Conservation (phyloP, 2,797 vertebrate species). For the Sebastes miniatus region DNA sequence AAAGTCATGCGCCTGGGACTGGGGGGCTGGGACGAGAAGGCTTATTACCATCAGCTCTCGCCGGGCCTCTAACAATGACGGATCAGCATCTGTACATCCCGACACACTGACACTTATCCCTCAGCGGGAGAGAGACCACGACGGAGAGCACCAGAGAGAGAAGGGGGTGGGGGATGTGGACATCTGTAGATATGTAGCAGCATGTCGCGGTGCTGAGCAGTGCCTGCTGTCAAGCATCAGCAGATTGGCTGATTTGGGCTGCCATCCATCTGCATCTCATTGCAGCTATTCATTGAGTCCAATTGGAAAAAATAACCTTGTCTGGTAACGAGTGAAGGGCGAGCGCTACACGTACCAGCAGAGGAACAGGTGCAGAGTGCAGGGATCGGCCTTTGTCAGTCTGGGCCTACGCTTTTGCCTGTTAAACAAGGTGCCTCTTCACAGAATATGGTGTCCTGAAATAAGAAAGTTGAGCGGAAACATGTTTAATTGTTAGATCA, state of each 20-base stretch:
- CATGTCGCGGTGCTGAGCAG: conserved; percentile 32
- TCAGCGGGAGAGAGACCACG: conserved; percentile 20
- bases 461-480: neutral
- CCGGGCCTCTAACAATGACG: conserved; percentile 73
- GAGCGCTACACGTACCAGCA: neutral
- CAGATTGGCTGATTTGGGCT: conserved; percentile 46
- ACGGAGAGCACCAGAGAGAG: neutral
- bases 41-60: conserved; percentile 64
- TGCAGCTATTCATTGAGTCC: conserved; percentile 37
- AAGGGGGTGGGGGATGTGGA: conserved; percentile 16
- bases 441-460: neutral
- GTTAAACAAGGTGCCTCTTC: neutral
- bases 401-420: neutral
- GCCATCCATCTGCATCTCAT: conserved; percentile 61
- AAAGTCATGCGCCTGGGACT: conserved; percentile 67
- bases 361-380: conserved; percentile 47
- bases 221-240: conserved; percentile 44
- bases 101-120: conserved; percentile 67
- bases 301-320: conserved; percentile 7
- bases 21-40: conserved; percentile 36
- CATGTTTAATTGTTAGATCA: neutral
- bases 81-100: conserved; percentile 78
- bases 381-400: neutral
- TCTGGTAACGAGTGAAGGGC: neutral
- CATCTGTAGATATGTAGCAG: conserved; percentile 70